Base-by-base conservation (phyloP, 2,888 invertebrate species). In the Drosophila neonasuta region DNA sequence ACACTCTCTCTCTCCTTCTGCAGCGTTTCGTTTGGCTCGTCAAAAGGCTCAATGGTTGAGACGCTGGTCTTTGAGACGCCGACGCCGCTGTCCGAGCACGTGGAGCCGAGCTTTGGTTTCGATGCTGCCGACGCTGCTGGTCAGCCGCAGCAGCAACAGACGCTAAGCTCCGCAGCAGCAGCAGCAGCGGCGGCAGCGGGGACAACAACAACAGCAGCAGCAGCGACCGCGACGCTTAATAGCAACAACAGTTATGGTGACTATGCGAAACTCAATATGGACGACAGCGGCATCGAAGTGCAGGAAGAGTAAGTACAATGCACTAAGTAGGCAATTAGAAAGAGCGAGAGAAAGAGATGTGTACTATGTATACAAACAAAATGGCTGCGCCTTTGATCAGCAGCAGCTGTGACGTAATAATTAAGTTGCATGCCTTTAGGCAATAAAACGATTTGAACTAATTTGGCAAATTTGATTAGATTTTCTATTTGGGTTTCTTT, bases 1-100 rank as follows among this genome's bases (percentile, higher is more conserved):
- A 20, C 20, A 24, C 10, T 17, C 17, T 17, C 68, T 32, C 11
- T 46, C 20, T 30, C 7, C 32, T 51, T 68, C 75, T 92, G 11
- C 93, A 97, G 97, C 93, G 97, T 97, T 78, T 97, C 97, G 54
- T 97, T 97, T 91, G 97, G 97, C 79, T 97, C 97, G 90, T 97
- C 97, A 80, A 97, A 97, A 91, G 97, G 97, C 77, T 97, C 97
- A 55, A 97, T 97, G 97, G 97, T 97, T 74, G 97, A 97, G 92
- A 97, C 97, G 50, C 92, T 97, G 79, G 96, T 97, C 82, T 97
- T 96, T 92, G 97, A 97, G 92, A 96, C 95, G 86, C 94, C 94
- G 34, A 92, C 92, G 54, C 93, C 93, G 68, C 93, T 96, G 55
- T 96, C 96, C 87, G 91, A 91, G 73, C 90, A 91, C 77, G 90